Percentiles rank a stretch among this genome's conserved stretches.
Conservation (phyloP, 2,113 vertebrate genomes). For the Cairina moschata region DNA sequence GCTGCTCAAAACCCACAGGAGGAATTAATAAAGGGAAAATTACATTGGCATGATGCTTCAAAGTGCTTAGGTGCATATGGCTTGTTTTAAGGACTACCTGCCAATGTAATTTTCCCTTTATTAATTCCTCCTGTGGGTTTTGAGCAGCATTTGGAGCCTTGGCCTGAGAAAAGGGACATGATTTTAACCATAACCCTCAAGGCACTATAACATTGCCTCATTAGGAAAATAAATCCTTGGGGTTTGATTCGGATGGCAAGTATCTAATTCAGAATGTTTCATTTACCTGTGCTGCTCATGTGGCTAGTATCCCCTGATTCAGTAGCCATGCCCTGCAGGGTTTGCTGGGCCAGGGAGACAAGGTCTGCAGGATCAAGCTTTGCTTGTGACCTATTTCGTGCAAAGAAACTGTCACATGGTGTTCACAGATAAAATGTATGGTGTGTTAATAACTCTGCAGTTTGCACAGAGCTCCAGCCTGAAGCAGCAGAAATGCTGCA, state of each 20-base stretch:
- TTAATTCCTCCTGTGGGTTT: too few relatives aligned
- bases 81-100: too few relatives aligned
- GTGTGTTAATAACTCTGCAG: background rate
- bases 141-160: too few relatives aligned
- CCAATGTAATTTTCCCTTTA: too few relatives aligned
- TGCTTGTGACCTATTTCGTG: background rate
- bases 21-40: too few relatives aligned
- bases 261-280: background rate
- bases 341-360: background rate
- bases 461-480: background rate
- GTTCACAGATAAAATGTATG: background rate
- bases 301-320: background rate
- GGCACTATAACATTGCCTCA: too few relatives aligned
- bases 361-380: background rate
- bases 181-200: too few relatives aligned
- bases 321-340: fast-evolving
- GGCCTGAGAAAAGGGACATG: too few relatives aligned
- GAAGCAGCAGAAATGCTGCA: fast-evolving
- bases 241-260: background rate
- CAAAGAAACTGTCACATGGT: background rate
- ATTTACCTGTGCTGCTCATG: background rate
- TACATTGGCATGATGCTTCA: too few relatives aligned
- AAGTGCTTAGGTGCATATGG: too few relatives aligned
- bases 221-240: too few relatives aligned
- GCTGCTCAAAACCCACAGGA: too few relatives aligned